Percentiles rank a stretch among this genome's conserved stretches.
These are phyloP conservation scores for Nyctereutes procyonoides DNA, from an alignment of 2,113 vertebrate genomes.

Conservation along the genomic window DNA sequence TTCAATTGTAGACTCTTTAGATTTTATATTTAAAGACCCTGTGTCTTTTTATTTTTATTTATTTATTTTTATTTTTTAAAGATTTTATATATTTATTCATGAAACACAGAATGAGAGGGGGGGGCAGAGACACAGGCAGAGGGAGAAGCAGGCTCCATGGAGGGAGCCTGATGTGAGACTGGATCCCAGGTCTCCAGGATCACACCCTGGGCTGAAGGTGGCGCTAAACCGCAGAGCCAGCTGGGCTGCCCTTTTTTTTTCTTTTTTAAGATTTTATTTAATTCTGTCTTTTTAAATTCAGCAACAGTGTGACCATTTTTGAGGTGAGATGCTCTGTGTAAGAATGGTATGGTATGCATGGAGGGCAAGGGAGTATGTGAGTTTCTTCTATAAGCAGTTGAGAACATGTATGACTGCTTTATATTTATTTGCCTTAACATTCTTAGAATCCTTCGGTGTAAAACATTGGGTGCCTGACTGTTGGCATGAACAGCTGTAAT, in stretches of 20 bases:
- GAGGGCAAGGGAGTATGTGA: background rate
- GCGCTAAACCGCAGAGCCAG: too few species aligned
- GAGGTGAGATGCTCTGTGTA: background rate
- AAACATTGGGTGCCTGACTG: background rate
- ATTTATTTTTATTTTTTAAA: too few species aligned
- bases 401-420: background rate
- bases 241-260: too few species aligned
- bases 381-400: background rate
- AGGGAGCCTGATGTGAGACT: too few species aligned
- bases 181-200: too few species aligned
- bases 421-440: background rate
- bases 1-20: background rate
- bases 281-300: background rate
- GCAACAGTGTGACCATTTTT: background rate
- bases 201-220: too few species aligned
- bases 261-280: too few species aligned
- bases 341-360: background rate
- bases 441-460: background rate
- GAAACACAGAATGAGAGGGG: too few species aligned
- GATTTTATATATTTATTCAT: too few species aligned
- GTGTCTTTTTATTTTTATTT: background rate
- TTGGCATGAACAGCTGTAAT: background rate
- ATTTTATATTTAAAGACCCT: constrained; percentile 7
- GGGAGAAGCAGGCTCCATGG: too few species aligned
- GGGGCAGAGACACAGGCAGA: too few species aligned